Conservation (phyloP, 1,140 invertebrate species). For the Lordiphosa stackelbergi region DNA sequence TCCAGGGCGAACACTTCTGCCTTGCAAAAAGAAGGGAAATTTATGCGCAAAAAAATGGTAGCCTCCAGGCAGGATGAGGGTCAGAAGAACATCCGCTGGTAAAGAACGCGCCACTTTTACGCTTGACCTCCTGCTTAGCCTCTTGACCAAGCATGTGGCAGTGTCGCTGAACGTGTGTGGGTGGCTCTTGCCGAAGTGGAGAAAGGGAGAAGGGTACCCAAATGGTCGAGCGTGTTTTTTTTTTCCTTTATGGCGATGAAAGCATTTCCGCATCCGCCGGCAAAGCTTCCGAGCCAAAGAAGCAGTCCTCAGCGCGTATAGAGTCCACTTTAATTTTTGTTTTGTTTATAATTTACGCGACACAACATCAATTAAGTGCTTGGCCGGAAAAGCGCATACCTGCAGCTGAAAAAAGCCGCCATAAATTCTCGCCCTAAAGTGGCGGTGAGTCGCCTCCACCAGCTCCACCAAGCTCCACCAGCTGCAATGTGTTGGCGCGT, state of each 20-base stretch:
- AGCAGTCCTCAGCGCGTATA: conserved; percentile 1
- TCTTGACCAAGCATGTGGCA: conserved; percentile 45
- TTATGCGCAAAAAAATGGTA: conserved; percentile 42
- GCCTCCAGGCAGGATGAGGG: background rate
- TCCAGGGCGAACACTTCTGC: conserved; percentile 29
- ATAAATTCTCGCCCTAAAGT: conserved; percentile 72
- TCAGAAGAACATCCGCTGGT: conserved; percentile 55
- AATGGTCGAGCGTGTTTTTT: conserved; percentile 32
- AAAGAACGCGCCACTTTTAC: conserved; percentile 58
- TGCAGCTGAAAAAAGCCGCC: conserved; percentile 71
- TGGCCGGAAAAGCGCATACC: conserved; percentile 73
- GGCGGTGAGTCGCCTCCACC: conserved; percentile 34
- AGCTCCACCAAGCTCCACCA: conserved; percentile 47
- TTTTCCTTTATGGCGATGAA: conserved; percentile 66
- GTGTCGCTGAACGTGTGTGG: conserved; percentile 18
- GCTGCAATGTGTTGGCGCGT: conserved; percentile 46
- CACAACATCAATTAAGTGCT: conserved; percentile 75
- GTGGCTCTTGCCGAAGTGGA: background rate
- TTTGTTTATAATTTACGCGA: conserved; percentile 76
- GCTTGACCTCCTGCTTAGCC: conserved; percentile 71
- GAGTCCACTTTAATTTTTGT: conserved; percentile 75
- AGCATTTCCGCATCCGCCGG: conserved; percentile 69
- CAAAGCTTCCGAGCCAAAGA: conserved; percentile 29
- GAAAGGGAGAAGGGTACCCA: background rate
- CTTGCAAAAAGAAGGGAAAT: conserved; percentile 48